phyloP scores from a whole-genome alignment of 2,888 invertebrate species.

The Hirtodrosophila alboralis region DNA sequence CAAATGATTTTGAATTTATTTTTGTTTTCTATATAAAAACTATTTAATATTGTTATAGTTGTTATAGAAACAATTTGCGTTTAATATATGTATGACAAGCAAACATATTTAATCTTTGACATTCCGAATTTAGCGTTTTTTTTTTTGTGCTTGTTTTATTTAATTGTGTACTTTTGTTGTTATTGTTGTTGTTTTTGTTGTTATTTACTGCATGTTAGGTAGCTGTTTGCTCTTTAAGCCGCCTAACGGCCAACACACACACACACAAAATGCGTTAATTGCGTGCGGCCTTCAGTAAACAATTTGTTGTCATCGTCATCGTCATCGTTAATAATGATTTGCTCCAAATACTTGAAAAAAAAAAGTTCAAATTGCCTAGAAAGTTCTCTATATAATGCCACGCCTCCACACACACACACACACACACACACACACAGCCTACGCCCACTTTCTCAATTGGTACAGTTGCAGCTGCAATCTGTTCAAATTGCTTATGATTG shows the following conservation, averaged over 20 bases:
- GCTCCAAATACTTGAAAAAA: constrained; percentile 59
- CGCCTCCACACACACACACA: not conserved
- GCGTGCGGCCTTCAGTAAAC: constrained; percentile 69
- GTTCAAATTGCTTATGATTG: constrained; percentile 48
- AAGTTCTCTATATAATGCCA: constrained; percentile 42
- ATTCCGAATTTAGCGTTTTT: not conserved
- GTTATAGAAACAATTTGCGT: no score
- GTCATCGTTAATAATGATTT: constrained; percentile 53
- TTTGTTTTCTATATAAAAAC: no score
- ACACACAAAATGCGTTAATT: constrained; percentile 57
- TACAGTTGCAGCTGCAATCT: constrained; percentile 13
- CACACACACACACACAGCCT: not conserved
- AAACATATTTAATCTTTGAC: no score
- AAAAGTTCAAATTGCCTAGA: constrained; percentile 29
- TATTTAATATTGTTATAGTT: no score
- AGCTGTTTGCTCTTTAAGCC: constrained; percentile 41
- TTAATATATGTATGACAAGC: no score
- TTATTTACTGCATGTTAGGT: no score
- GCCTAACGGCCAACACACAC: constrained; percentile 62
- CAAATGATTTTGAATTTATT: no score
- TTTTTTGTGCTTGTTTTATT: no score
- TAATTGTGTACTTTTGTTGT: constrained; percentile 19
- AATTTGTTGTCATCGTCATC: constrained; percentile 40
- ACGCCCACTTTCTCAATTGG: constrained; percentile 37
- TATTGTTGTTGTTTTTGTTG: constrained; percentile 12